These are phyloP conservation scores for Esox masquinongy DNA, from an alignment of 2,797 vertebrate genomes.

Conservation along the genomic window DNA sequence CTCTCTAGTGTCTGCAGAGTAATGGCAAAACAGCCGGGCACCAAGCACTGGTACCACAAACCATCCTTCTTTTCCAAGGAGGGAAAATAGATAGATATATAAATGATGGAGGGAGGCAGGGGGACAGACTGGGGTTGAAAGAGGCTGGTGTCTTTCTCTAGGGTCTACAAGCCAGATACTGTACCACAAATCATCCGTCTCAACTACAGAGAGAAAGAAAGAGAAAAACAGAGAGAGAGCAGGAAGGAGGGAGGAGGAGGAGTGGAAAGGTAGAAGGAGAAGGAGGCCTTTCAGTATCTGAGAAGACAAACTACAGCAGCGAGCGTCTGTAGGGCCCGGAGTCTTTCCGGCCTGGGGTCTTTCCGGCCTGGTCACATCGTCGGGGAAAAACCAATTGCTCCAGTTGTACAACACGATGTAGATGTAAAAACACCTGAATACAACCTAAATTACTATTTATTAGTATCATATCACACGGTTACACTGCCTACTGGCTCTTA, in stretches of 20 bases:
- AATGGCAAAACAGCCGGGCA: background rate
- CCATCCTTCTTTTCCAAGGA: background rate
- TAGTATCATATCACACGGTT: background rate
- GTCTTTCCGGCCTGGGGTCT: background rate
- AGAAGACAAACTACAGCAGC: background rate
- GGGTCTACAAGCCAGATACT: no score
- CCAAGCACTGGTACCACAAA: background rate
- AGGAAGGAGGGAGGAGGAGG: background rate
- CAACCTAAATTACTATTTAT: background rate
- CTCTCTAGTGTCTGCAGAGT: background rate
- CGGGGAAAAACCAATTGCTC: background rate
- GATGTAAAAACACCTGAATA: background rate
- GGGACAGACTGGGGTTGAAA: fast-evolving
- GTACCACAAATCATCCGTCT: no score
- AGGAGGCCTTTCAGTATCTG: background rate
- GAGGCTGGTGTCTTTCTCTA: background rate
- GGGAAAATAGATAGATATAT: background rate
- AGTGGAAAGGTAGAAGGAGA: background rate
- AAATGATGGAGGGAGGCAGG: background rate
- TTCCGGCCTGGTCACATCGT: background rate
- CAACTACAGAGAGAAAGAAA: background rate
- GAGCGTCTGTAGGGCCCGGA: background rate
- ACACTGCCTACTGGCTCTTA: background rate
- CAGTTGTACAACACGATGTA: background rate
- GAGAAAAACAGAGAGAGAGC: background rate